Conservation (phyloP, 2,797 vertebrate genomes). For the Sus cebifrons region DNA sequence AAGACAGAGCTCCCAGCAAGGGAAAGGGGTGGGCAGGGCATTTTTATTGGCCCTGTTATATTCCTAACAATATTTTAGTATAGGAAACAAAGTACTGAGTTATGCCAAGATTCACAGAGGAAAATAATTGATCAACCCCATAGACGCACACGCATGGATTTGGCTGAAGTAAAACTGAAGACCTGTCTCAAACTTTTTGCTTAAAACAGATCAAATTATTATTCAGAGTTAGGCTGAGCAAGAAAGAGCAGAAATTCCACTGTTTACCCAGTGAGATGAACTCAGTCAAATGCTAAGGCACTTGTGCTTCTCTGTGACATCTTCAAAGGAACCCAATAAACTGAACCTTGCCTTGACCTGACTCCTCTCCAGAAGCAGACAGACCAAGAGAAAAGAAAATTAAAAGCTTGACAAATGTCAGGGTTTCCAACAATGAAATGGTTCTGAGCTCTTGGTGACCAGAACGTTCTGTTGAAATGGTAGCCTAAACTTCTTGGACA, state of each 20-base stretch:
- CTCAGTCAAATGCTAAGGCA: slow-evolving; percentile 80
- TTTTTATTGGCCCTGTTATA: slow-evolving; percentile 59
- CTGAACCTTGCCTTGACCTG: not conserved
- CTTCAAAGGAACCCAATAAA: slow-evolving; percentile 33
- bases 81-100: slow-evolving; percentile 73
- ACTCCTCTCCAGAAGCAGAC: not conserved
- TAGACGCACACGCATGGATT: slow-evolving; percentile 73
- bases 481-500: not conserved
- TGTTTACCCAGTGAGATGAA: slow-evolving; percentile 86
- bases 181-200: slow-evolving; percentile 84
- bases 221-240: slow-evolving; percentile 83
- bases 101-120: slow-evolving; percentile 61
- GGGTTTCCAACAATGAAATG: not conserved
- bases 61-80: slow-evolving; percentile 59
- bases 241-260: slow-evolving; percentile 86
- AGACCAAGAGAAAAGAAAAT: slow-evolving; percentile 47
- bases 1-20: slow-evolving; percentile 74
- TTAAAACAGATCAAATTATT: slow-evolving; percentile 86
- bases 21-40: not conserved
- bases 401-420: not conserved
- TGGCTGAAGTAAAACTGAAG: slow-evolving; percentile 84
- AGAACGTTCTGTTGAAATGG: not conserved
- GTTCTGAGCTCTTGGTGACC: not conserved
- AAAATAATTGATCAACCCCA: slow-evolving; percentile 79
- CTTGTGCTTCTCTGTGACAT: slow-evolving; percentile 59